Percentiles rank a stretch among this genome's conserved stretches.
Conservation (phyloP, 2,888 invertebrate species). For the Drosophila paranaensis region DNA sequence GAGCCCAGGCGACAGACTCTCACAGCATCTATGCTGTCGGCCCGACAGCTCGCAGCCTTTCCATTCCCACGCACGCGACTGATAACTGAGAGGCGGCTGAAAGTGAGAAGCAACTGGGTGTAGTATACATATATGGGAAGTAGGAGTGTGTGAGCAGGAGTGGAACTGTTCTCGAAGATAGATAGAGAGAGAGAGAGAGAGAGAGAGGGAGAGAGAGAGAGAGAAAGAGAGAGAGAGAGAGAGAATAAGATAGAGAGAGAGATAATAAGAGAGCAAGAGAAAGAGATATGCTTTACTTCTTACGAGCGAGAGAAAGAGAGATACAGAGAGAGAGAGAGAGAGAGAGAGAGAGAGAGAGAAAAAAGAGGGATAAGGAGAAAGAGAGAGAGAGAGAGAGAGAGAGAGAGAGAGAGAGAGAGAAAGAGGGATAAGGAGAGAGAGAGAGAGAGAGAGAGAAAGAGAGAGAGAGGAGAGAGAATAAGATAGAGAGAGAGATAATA, state of each 20-base stretch:
- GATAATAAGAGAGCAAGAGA: background rate
- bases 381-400: too few species aligned
- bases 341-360: too few species aligned
- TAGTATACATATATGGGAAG: background rate
- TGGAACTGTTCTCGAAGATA: background rate
- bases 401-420: too few species aligned
- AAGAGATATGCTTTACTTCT: background rate
- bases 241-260: background rate
- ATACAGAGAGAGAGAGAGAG: too few species aligned
- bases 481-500: too few species aligned
- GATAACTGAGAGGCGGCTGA: background rate
- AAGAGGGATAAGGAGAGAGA: too few species aligned
- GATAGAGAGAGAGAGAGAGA: background rate
- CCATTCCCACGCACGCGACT: conserved; percentile 3
- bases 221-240: background rate
- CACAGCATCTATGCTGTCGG: background rate
- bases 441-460: too few species aligned
- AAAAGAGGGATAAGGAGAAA: too few species aligned
- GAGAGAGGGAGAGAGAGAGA: background rate
- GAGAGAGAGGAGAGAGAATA: too few species aligned
- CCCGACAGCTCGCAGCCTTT: background rate
- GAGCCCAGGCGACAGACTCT: conserved; percentile 1
- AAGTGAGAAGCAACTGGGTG: background rate
- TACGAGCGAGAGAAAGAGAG: too few species aligned
- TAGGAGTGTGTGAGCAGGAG: background rate